Evolutionary conservation across 2,797 vertebrate species (phyloP).

Genomic region (Ispidina lecontei): DNA sequence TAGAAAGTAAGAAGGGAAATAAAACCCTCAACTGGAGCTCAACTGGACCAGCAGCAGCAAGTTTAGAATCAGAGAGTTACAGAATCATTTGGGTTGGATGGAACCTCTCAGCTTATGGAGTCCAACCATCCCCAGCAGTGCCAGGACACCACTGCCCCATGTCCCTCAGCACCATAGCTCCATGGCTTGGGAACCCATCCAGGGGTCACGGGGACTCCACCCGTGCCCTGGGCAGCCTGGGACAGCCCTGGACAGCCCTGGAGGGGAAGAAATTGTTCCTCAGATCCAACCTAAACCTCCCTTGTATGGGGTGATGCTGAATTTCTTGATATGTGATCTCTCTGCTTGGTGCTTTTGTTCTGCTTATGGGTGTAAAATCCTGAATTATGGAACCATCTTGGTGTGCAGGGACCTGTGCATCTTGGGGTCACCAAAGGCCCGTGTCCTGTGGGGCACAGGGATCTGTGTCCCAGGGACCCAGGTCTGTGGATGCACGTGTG

Average conservation of each 20-base stretch:
- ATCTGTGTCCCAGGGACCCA: background rate
- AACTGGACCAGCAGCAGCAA: background rate
- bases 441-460: accelerated
- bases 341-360: too few relatives aligned
- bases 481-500: too few relatives aligned
- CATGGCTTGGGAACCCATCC: too few relatives aligned
- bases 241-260: too few relatives aligned
- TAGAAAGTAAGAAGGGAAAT: background rate
- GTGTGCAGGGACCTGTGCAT: background rate
- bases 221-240: background rate
- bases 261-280: background rate
- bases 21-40: too few relatives aligned
- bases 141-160: background rate
- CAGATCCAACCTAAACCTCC: background rate
- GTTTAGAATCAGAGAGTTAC: background rate
- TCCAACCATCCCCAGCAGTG: background rate
- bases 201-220: too few relatives aligned
- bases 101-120: background rate
- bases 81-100: background rate
- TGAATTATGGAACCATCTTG: background rate
- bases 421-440: background rate
- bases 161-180: background rate
- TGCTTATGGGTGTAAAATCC: too few relatives aligned
- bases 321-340: background rate
- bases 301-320: background rate